Evolutionary conservation across 2,888 invertebrate genomes (phyloP), one percentile per base, ranked within the genome.

Genomic region (Conus canariensis): DNA sequence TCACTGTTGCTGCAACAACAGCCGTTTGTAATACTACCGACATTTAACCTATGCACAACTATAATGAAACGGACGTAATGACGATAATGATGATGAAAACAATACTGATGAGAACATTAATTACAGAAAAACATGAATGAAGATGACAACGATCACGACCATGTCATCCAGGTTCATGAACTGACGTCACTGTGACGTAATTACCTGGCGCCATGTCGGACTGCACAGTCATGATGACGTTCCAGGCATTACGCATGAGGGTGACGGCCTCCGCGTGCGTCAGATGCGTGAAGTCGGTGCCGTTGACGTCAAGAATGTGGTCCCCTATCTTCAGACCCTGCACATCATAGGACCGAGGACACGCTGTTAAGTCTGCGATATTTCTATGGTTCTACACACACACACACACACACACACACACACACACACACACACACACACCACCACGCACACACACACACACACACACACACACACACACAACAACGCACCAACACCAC

Each of bases 161-260:
- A 45, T 30, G 30, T 3, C 12, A 12, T 45, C 0, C 0, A 80
- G 3, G 30, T 22, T 6, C 10, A 80, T 45, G 12, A 10, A 80
- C 45, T 22, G n/a, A 19, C 22, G 5, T 9, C 22, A n/a, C 0
- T 22, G 58, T 83, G 83, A 58, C 83, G 83, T 83, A 22, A 83
- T 10, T 67, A 67, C 86, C 86, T 9, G 86, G 8, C 6, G 64
- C 64, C 8, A 16, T 45, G 67, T 64, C 16, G n/a, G 74, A 45
- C 88, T 92, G 85, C 58, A 94, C 92, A 58, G 92, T 91, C 91
- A 94, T 93, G 85, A 94, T 94, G 74, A 94, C 90, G 88, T 94
- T 94, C 94, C 94, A 94, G 14, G 94, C 94, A 85, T 94, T 93
- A 83, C 94, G 91, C 93, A 95, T 94, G 74, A 94, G 88, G 88